Conservation (phyloP, 2,888 invertebrate species). For the Brassicogethes aeneus region DNA sequence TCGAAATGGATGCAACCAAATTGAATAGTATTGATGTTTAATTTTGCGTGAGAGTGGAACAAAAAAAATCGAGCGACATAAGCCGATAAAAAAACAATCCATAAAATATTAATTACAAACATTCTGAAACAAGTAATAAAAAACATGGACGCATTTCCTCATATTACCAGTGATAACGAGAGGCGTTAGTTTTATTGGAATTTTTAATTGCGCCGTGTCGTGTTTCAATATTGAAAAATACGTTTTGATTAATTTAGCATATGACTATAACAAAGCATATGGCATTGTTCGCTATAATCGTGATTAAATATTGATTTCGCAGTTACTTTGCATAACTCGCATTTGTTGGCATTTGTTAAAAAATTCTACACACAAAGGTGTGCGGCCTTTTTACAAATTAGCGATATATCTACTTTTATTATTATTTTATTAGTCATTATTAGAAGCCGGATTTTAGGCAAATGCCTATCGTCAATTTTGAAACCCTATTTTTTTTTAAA, state of each 20-base stretch:
- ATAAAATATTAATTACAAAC: not conserved
- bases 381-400: no score
- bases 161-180: slow-evolving; percentile 28
- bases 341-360: no score
- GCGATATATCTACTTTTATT: no score
- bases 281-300: slow-evolving; percentile 29
- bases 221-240: slow-evolving; percentile 34
- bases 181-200: slow-evolving; percentile 35
- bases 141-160: slow-evolving; percentile 23
- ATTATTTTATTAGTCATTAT: no score
- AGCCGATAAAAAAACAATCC: not conserved
- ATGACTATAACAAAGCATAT: slow-evolving; percentile 29
- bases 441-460: no score
- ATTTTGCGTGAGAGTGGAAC: no score
- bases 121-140: slow-evolving; percentile 4
- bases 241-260: slow-evolving; percentile 36
- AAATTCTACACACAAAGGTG: no score
- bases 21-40: no score
- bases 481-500: no score
- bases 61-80: no score
- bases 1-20: no score
- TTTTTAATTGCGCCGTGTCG: slow-evolving; percentile 34
- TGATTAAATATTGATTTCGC: slow-evolving; percentile 37
- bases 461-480: no score
- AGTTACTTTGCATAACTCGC: slow-evolving; percentile 29